A percentile compares a stretch with the other conserved stretches of the same genome.
Evolutionary conservation across 2,888 invertebrate genomes (phyloP).

Genomic region (Camponotus fellah): DNA sequence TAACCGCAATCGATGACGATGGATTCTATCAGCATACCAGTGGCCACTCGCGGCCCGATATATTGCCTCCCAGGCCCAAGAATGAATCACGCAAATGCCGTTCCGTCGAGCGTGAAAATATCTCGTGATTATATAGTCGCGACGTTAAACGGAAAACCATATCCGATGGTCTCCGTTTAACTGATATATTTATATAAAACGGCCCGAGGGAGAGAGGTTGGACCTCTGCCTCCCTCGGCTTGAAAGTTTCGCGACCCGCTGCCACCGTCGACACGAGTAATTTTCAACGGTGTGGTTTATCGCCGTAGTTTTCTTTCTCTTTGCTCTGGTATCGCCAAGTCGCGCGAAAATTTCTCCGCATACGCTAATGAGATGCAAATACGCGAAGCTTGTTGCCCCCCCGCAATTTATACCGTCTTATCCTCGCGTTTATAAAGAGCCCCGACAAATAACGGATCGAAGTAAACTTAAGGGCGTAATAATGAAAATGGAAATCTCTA

Average conservation of each 20-base stretch:
- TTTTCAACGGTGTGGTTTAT: conserved; percentile 26
- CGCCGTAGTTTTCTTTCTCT: conserved; percentile 6
- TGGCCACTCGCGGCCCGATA: conserved; percentile 43
- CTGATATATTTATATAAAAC: not conserved
- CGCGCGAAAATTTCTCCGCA: conserved; percentile 26
- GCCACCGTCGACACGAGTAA: conserved; percentile 25
- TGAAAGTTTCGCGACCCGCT: conserved; percentile 37
- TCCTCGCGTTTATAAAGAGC: conserved; percentile 28
- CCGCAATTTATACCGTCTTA: conserved; percentile 19
- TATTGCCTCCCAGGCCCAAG: conserved; percentile 47
- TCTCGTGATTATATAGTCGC: conserved; percentile 32
- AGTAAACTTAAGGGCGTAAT: conserved; percentile 41
- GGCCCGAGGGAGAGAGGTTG: not conserved
- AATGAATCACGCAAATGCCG: conserved; percentile 69
- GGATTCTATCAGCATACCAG: conserved; percentile 68
- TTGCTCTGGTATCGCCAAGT: not conserved
- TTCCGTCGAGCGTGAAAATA: conserved; percentile 59
- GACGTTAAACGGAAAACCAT: conserved; percentile 22
- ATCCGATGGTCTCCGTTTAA: conserved; percentile 32
- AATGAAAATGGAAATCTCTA: conserved; percentile 45
- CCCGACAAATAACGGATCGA: conserved; percentile 48
- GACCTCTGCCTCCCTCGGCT: conserved; percentile 4
- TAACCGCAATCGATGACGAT: conserved; percentile 67
- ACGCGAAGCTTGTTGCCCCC: conserved; percentile 37
- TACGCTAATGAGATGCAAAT: conserved; percentile 50